phyloP scores from a whole-genome alignment of 2,113 vertebrate genomes.

The Atractosteus spatula region DNA sequence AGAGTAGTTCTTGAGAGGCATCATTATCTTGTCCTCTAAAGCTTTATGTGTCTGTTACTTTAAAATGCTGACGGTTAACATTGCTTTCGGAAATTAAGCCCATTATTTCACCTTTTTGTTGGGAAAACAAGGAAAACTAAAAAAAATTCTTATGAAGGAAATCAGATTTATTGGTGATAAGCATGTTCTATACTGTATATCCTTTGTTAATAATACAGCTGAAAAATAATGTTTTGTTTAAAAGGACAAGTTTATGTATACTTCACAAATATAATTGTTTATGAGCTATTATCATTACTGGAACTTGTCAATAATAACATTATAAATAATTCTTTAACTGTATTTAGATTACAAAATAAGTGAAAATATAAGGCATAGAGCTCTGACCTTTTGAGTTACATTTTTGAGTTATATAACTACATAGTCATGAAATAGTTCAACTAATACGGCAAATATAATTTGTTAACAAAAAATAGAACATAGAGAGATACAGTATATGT shows the following conservation, averaged over 20 bases:
- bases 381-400: no score
- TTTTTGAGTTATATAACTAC: no score
- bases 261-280: not conserved
- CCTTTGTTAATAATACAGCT: not conserved
- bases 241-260: not conserved
- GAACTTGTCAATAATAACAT: not conserved
- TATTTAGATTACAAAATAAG: no score
- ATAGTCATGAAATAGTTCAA: no score
- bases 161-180: not conserved
- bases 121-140: no score
- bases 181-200: not conserved
- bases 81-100: no score
- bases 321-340: not conserved
- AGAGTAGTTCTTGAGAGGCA: slow-evolving; percentile 30
- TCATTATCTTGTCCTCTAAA: slow-evolving; percentile 35
- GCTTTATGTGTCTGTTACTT: slow-evolving; percentile 17
- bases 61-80: slow-evolving; percentile 27
- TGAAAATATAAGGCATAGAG: no score
- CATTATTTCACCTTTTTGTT: no score
- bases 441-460: no score
- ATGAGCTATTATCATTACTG: not conserved
- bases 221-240: not conserved
- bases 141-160: not conserved
- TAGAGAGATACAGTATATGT: no score
- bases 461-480: no score